These are phyloP conservation scores for Loripinus fragilis DNA, from an alignment of 2,888 invertebrate species.

Conservation along the genomic window DNA sequence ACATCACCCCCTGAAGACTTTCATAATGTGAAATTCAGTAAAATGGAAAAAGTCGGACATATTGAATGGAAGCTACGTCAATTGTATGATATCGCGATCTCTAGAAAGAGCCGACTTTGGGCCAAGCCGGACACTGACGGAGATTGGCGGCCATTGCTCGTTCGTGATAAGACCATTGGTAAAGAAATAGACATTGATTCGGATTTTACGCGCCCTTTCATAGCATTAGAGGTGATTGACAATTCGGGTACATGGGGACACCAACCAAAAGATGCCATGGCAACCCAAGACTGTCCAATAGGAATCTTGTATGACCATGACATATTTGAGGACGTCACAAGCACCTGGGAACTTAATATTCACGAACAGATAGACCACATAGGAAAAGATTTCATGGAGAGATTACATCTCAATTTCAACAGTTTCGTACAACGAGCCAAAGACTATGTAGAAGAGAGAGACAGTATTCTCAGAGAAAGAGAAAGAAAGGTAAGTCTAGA, in stretches of 20 bases:
- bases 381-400: conserved; percentile 74
- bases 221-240: conserved; percentile 72
- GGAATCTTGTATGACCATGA: conserved; percentile 75
- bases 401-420: conserved; percentile 76
- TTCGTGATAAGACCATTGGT: conserved; percentile 76
- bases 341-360: conserved; percentile 77
- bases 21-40: conserved; percentile 78
- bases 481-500: conserved; percentile 75
- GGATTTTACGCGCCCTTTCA: conserved; percentile 75
- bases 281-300: conserved; percentile 62
- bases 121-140: conserved; percentile 76
- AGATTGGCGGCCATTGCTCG: conserved; percentile 75
- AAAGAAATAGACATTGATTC: conserved; percentile 77
- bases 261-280: conserved; percentile 64
- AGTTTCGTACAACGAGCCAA: conserved; percentile 75
- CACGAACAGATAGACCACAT: conserved; percentile 80
- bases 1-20: conserved; percentile 75
- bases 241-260: conserved; percentile 69
- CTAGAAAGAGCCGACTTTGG: conserved; percentile 73
- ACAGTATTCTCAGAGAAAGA: conserved; percentile 72
- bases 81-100: conserved; percentile 67
- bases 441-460: conserved; percentile 76
- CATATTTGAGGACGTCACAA: conserved; percentile 77
- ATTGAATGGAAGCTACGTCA: conserved; percentile 77
- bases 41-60: conserved; percentile 80